Percentiles rank a stretch among this genome's conserved stretches.
phyloP scores from a whole-genome alignment of 2,888 invertebrate genomes.

The Dromius quadrimaculatus region DNA sequence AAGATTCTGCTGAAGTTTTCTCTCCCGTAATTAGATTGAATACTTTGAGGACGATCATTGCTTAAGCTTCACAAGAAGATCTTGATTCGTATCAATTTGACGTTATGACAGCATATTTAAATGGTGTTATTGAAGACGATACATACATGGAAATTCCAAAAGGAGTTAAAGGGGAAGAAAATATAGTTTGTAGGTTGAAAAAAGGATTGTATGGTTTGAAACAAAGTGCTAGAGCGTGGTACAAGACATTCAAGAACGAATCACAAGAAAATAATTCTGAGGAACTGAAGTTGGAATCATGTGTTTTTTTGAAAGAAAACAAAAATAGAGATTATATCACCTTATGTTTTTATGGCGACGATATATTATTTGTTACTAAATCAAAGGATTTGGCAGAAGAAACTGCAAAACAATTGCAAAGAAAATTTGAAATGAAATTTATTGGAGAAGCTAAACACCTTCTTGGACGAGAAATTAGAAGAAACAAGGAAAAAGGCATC shows the following conservation, averaged over 20 bases:
- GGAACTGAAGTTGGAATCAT: background rate
- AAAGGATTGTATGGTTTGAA: background rate
- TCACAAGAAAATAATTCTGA: background rate
- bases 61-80: conserved; percentile 12
- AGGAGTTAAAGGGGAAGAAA: background rate
- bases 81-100: conserved; percentile 16
- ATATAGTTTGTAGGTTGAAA: background rate
- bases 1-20: conserved; percentile 9
- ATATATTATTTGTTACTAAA: conserved; percentile 5
- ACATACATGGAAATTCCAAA: conserved; percentile 25
- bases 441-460: no score
- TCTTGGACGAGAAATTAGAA: background rate
- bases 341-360: conserved; percentile 8
- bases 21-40: conserved; percentile 13
- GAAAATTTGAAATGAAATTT: no score
- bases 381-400: no score
- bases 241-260: background rate
- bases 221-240: background rate
- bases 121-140: conserved; percentile 8
- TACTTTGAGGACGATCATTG: conserved; percentile 1
- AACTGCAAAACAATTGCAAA: no score
- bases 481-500: background rate
- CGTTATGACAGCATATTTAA: conserved; percentile 19
- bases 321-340: background rate
- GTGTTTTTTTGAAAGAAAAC: background rate